phyloP scores from a whole-genome alignment of 2,113 vertebrate genomes.

The Myrmecobius fasciatus region DNA sequence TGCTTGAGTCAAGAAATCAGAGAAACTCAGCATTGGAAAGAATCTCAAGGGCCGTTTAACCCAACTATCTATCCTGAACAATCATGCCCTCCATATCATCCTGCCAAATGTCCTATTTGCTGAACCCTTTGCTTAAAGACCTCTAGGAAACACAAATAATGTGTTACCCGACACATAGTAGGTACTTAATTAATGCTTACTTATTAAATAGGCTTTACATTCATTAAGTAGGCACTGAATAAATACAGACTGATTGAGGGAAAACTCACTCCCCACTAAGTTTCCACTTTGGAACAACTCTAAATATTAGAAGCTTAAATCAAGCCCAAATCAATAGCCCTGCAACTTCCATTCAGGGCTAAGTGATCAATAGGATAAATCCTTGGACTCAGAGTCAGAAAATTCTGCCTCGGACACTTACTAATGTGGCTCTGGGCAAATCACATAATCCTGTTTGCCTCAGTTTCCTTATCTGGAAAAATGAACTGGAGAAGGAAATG shows the following conservation, averaged over 20 bases:
- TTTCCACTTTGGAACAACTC: background rate
- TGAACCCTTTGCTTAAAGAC: background rate
- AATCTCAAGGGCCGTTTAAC: background rate
- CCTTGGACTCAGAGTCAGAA: background rate
- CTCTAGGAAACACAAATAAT: background rate
- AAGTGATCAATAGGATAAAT: background rate
- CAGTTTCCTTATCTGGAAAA: too few relatives aligned
- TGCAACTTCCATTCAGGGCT: background rate
- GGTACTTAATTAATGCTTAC: background rate
- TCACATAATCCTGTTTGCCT: too few relatives aligned
- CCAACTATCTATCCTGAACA: background rate
- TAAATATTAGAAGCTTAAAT: background rate
- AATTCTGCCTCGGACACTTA: background rate
- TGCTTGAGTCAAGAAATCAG: background rate
- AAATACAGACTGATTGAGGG: background rate
- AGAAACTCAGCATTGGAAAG: background rate
- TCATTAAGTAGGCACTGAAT: background rate
- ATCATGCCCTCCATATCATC: background rate
- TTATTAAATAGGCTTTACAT: background rate
- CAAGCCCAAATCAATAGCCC: background rate
- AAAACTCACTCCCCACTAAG: background rate
- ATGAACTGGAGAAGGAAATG: too few relatives aligned
- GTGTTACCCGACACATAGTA: background rate
- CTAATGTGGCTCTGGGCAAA: too few relatives aligned
- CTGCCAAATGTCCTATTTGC: background rate